Conservation (phyloP, 1,140 invertebrate species). For the Cheumatopsyche charites region DNA sequence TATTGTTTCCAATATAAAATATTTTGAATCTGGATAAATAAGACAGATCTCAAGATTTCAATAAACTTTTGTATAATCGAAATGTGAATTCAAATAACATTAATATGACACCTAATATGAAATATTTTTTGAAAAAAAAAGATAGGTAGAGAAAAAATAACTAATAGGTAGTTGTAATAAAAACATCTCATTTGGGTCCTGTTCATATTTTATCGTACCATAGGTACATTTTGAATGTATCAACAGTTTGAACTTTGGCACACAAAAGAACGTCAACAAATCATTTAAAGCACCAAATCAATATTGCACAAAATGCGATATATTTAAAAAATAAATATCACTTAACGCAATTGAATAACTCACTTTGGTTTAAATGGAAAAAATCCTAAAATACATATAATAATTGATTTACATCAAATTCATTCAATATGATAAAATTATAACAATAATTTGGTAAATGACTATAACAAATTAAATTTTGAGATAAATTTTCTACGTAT, state of each 20-base stretch:
- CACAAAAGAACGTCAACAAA: conserved; percentile 4
- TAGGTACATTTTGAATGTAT: not conserved
- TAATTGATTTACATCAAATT: not conserved
- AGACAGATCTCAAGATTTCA: no score
- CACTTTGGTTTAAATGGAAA: conserved; percentile 11
- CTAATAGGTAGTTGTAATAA: no score
- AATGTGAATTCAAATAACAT: no score
- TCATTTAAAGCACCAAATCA: conserved; percentile 15
- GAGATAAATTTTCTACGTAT: no score
- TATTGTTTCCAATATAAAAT: no score
- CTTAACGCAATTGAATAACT: not conserved
- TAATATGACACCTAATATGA: no score
- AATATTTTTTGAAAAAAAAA: no score
- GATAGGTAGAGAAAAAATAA: no score
- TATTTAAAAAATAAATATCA: not conserved
- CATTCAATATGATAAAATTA: not conserved
- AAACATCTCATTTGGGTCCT: no score
- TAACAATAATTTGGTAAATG: not conserved
- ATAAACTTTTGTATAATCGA: no score
- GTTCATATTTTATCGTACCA: not conserved
- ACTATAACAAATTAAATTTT: no score
- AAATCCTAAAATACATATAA: not conserved
- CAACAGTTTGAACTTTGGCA: conserved; percentile 25
- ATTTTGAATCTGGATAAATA: no score
- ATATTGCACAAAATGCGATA: conserved; percentile 20